Percentiles rank a stretch among this genome's conserved stretches.
These are phyloP conservation scores for Eupithecia subumbrata DNA, from an alignment of 2,888 invertebrate genomes.

Conservation along the genomic window DNA sequence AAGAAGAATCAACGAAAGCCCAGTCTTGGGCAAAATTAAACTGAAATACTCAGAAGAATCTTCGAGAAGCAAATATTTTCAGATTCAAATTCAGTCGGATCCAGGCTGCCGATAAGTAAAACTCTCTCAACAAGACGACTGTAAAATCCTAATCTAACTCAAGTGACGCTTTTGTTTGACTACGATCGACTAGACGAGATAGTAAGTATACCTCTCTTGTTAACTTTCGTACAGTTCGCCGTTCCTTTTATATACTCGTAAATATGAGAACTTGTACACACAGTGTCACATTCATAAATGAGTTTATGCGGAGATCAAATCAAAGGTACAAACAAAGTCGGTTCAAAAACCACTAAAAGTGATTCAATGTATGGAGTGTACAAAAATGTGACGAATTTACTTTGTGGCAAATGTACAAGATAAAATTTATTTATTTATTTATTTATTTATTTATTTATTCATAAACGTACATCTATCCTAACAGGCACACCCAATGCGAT, in stretches of 20 bases:
- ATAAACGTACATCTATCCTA: too few species aligned
- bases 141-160: not conserved
- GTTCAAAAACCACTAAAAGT: too few species aligned
- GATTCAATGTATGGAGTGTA: too few species aligned
- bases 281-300: too few species aligned
- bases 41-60: not conserved
- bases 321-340: too few species aligned
- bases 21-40: not conserved
- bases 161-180: not conserved
- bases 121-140: not conserved
- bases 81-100: not conserved
- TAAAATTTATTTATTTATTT: too few species aligned
- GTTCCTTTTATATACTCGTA: not conserved
- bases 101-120: not conserved
- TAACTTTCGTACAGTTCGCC: not conserved
- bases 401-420: too few species aligned
- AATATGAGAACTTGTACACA: not conserved
- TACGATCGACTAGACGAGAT: conserved; percentile 1
- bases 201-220: not conserved
- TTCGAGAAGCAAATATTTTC: not conserved
- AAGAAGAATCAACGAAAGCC: not conserved
- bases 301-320: too few species aligned
- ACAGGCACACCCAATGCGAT: too few species aligned
- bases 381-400: too few species aligned
- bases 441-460: too few species aligned